These are phyloP conservation scores for Polydesmus complanatus DNA, from an alignment of 2,888 invertebrate genomes.

Conservation along the genomic window DNA sequence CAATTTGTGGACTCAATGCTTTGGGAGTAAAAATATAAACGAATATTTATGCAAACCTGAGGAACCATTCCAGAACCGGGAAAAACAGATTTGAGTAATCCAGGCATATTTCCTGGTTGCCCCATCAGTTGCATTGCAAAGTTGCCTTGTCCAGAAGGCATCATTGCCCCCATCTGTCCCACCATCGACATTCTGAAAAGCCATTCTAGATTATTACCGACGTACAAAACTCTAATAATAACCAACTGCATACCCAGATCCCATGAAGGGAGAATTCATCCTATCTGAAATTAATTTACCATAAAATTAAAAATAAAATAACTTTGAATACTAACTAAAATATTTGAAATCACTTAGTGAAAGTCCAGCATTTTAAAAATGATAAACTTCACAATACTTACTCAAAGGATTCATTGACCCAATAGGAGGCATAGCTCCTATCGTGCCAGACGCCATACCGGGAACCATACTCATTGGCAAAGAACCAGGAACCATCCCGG, in stretches of 20 bases:
- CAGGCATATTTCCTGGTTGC: conserved; percentile 27
- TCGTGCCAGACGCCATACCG: conserved; percentile 33
- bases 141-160: conserved; percentile 24
- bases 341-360: neutral
- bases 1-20: conserved; percentile 4
- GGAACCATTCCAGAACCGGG: conserved; percentile 35
- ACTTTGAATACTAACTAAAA: no score
- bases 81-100: conserved; percentile 54
- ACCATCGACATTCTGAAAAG: conserved; percentile 18
- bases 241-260: conserved; percentile 19
- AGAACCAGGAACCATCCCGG: neutral
- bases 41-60: neutral
- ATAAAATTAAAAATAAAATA: neutral
- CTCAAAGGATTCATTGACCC: conserved; percentile 19
- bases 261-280: conserved; percentile 20
- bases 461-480: neutral
- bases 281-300: conserved; percentile 17
- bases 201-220: no score
- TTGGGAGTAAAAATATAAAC: neutral
- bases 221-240: no score
- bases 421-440: conserved; percentile 33
- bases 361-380: neutral
- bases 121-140: conserved; percentile 9
- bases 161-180: conserved; percentile 26
- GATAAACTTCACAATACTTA: neutral